Evolutionary conservation across 2,113 vertebrate genomes (phyloP), one percentile per base, ranked within the genome.

Genomic region (Parus major): DNA sequence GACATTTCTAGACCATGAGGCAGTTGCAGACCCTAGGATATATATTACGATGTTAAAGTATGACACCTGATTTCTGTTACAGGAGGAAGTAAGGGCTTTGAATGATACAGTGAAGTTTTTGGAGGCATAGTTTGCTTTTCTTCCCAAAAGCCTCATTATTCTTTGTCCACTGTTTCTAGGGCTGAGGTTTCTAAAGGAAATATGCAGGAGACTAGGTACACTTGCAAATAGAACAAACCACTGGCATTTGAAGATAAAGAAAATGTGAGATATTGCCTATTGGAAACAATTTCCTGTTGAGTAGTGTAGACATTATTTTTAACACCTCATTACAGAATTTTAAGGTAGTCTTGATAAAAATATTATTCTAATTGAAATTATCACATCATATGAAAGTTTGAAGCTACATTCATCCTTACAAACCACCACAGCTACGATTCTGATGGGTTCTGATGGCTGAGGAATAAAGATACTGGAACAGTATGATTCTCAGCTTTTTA

Each of bases 71-170:
- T 36, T 82, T 87, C 27, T 68, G 5, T 35, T 55, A 57, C 2
- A 53, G 19, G 42, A 61, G 29, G 22, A 71, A 60, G 9, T 36
- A 69, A 46, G 7, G 10, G 3, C 5, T 42, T 60, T 41, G 16
- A 66, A 57, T 44, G 20, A 28, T 15, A 47, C 0, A 55, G 10
- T 10, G 25, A 17, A 42, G 5, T 36, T 90, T 88, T 82, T 25
- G 49, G 44, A 47, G 5, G 13, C 7, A 86, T 16, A 52, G 47
- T 21, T 50, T 84, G 5, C 0, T 10, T 29, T 84, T 70, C 61
- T 70, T 39, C 9, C 7, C 14, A 8, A 55, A 84, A 50, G 3
- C 0, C 2, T 4, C 3, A 17, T 14, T 80, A 17, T 0, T 42
- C 15, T 49, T 33, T 66, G 11, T 64, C 10, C 9, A 68, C 64